phyloP scores from a whole-genome alignment of 2,113 vertebrate species.

The Bubo scandiacus region DNA sequence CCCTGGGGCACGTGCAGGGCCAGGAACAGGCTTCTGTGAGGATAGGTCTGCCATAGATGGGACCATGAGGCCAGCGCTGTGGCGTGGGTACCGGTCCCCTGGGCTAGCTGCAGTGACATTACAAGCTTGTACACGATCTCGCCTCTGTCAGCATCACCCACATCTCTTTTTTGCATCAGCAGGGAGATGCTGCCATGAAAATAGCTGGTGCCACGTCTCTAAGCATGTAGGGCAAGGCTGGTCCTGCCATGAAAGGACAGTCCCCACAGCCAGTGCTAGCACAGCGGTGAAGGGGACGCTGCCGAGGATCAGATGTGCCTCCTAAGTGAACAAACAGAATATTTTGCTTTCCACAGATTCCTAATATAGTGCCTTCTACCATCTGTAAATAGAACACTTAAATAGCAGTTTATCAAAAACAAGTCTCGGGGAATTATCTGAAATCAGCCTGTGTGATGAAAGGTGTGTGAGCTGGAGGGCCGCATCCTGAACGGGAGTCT shows the following conservation, averaged over 20 bases:
- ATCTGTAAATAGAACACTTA: neutral
- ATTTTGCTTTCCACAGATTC: neutral
- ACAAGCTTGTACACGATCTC: rapidly evolving
- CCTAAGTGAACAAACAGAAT: neutral
- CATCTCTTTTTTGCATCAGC: rapidly evolving
- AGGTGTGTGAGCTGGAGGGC: neutral
- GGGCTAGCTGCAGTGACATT: rapidly evolving
- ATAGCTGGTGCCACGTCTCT: rapidly evolving
- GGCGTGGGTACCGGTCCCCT: neutral
- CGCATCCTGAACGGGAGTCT: rapidly evolving
- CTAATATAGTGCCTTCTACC: neutral
- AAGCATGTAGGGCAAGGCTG: rapidly evolving
- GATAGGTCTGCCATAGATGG: rapidly evolving
- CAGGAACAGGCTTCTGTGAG: neutral
- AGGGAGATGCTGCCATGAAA: neutral
- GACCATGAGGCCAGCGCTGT: rapidly evolving
- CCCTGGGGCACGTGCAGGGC: neutral
- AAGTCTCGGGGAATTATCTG: neutral
- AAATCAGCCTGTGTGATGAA: neutral
- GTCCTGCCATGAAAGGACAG: neutral
- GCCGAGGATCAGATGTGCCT: neutral
- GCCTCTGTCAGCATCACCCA: neutral
- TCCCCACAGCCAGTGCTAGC: rapidly evolving
- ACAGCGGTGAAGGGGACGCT: rapidly evolving
- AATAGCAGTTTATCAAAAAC: neutral